Evolutionary conservation across 2,888 invertebrate genomes (phyloP).

Genomic region (Cotesia congregata): DNA sequence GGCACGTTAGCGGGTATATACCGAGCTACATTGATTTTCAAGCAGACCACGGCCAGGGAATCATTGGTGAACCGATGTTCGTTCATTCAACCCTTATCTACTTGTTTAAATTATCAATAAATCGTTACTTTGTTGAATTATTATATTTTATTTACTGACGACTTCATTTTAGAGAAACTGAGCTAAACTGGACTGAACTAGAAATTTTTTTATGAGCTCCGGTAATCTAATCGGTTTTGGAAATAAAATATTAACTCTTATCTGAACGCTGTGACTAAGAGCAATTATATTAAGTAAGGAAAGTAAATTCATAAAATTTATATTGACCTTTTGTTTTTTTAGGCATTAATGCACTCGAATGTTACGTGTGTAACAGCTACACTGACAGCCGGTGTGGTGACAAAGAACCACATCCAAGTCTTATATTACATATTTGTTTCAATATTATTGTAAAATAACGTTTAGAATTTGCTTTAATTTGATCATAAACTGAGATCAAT

Average conservation of each 20-base stretch:
- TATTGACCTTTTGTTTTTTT: slow-evolving; percentile 34
- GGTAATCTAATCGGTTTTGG: neutral
- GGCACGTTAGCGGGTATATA: slow-evolving; percentile 43
- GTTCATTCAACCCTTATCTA: slow-evolving; percentile 39
- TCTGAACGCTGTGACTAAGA: too few species aligned
- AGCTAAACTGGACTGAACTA: neutral
- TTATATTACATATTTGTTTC: slow-evolving; percentile 57
- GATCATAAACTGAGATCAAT: too few species aligned
- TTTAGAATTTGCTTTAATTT: too few species aligned
- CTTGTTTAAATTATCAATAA: slow-evolving; percentile 15
- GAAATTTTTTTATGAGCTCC: neutral
- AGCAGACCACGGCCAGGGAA: slow-evolving; percentile 21
- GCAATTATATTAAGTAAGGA: neutral
- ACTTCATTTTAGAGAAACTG: neutral
- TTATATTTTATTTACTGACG: neutral
- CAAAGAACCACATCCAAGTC: slow-evolving; percentile 75
- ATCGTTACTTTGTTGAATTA: neutral
- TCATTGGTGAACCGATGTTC: slow-evolving; percentile 22
- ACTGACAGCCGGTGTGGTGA: slow-evolving; percentile 79
- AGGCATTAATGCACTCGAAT: slow-evolving; percentile 71
- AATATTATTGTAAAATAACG: too few species aligned
- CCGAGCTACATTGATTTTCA: slow-evolving; percentile 58
- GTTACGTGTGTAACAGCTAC: slow-evolving; percentile 88
- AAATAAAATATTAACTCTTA: neutral
- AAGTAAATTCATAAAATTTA: neutral